These are phyloP conservation scores for Poecilia wingei DNA, from an alignment of 2,797 vertebrate genomes.

Conservation along the genomic window DNA sequence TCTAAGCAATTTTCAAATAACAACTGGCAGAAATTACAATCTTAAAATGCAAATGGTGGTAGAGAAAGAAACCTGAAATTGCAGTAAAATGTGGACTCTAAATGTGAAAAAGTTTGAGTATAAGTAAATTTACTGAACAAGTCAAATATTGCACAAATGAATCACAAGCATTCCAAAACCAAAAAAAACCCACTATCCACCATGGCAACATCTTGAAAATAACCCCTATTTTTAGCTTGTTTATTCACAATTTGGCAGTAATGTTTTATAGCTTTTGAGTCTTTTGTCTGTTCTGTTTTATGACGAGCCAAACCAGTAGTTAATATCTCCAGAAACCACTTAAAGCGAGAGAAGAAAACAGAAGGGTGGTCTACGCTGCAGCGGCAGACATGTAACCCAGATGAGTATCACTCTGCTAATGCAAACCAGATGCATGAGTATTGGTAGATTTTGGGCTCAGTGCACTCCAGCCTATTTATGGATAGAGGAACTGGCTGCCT, in stretches of 20 bases:
- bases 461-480: slow-evolving; percentile 39
- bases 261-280: slow-evolving; percentile 9
- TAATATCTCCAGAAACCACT: slow-evolving; percentile 59
- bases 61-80: neutral
- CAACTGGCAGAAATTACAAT: neutral
- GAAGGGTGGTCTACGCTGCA: slow-evolving; percentile 53
- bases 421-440: slow-evolving; percentile 62
- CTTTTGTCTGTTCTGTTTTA: slow-evolving; percentile 39
- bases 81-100: neutral
- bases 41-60: neutral
- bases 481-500: slow-evolving; percentile 33
- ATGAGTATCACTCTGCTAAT: slow-evolving; percentile 60
- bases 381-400: slow-evolving; percentile 39
- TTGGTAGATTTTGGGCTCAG: slow-evolving; percentile 32
- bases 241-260: slow-evolving; percentile 18
- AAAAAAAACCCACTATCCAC: neutral
- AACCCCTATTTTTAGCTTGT: slow-evolving; percentile 1
- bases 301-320: slow-evolving; percentile 66
- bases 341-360: slow-evolving; percentile 52
- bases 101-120: neutral
- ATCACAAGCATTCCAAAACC: neutral
- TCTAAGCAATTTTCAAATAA: neutral
- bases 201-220: slow-evolving; percentile 1
- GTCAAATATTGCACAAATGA: neutral
- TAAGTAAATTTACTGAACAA: neutral